Evolutionary conservation across 2,888 invertebrate genomes (phyloP).

Genomic region (Polia nebulosa): DNA sequence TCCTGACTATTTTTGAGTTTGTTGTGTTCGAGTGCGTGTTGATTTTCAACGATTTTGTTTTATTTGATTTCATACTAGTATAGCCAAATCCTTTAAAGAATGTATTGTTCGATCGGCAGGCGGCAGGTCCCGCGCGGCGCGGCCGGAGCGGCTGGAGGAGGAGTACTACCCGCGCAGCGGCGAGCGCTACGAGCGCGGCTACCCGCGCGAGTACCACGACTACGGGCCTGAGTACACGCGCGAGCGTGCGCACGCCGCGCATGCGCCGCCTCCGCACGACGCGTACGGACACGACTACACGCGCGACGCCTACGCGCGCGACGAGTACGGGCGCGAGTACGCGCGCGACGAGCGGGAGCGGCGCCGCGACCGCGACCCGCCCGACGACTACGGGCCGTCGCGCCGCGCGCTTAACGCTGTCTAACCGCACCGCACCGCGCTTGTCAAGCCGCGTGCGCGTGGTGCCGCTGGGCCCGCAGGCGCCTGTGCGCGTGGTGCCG

Average conservation of each 20-base stretch:
- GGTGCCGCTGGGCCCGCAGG: conserved; percentile 90
- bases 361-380: conserved; percentile 84
- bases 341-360: conserved; percentile 84
- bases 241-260: conserved; percentile 66
- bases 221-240: conserved; percentile 66
- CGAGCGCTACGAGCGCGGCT: conserved; percentile 77
- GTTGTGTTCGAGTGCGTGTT: conserved; percentile 67
- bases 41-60: conserved; percentile 55
- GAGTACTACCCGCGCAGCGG: conserved; percentile 87
- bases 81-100: not conserved
- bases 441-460: conserved; percentile 86
- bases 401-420: conserved; percentile 94
- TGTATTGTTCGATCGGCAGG: conserved; percentile 69
- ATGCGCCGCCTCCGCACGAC: conserved; percentile 67
- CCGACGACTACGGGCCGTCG: conserved; percentile 92
- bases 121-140: conserved; percentile 86
- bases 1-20: conserved; percentile 63
- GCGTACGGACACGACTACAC: conserved; percentile 81
- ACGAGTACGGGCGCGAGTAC: conserved; percentile 88
- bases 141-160: conserved; percentile 90
- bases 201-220: conserved; percentile 74
- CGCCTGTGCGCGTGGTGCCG: conserved; percentile 80
- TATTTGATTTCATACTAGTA: not conserved
- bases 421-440: conserved; percentile 85
- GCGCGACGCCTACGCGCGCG: conserved; percentile 83